These are phyloP conservation scores for Sinopyrophorus schimmeli DNA, from an alignment of 2,888 invertebrate genomes.

Conservation along the genomic window DNA sequence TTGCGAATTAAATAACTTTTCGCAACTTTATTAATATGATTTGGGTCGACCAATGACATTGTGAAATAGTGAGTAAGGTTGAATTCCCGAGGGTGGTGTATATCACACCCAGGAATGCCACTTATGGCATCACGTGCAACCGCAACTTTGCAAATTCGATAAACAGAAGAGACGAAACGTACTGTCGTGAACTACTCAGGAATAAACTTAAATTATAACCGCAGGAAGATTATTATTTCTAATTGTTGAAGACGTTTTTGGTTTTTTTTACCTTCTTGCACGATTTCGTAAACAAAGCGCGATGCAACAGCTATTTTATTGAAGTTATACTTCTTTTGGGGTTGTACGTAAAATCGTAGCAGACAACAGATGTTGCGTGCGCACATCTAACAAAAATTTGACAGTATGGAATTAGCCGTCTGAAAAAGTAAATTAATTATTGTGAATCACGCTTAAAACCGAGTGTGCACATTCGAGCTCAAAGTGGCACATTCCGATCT, in stretches of 20 bases:
- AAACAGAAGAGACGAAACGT: slow-evolving; percentile 25
- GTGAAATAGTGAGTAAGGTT: slow-evolving; percentile 23
- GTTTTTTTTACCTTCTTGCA: no score
- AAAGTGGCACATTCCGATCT: no score
- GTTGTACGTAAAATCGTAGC: no score
- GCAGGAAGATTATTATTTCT: slow-evolving; percentile 25
- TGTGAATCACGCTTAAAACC: no score
- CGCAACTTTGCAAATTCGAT: slow-evolving; percentile 33
- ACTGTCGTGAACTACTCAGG: slow-evolving; percentile 19
- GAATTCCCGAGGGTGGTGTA: slow-evolving; percentile 26
- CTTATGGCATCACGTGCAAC: slow-evolving; percentile 31
- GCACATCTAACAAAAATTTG: no score
- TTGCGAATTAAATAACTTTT: slow-evolving; percentile 34
- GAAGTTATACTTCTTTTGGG: no score
- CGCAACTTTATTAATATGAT: slow-evolving; percentile 35
- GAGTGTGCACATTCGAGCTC: no score
- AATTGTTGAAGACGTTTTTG: slow-evolving; percentile 26
- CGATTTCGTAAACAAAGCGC: slow-evolving; percentile 6
- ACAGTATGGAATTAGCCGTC: no score
- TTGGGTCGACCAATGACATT: slow-evolving; percentile 24
- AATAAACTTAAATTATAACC: slow-evolving; percentile 25
- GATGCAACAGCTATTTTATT: background rate
- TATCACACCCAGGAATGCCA: slow-evolving; percentile 30
- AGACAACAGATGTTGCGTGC: no score
- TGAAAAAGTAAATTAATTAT: no score